Base-by-base conservation (phyloP, 2,888 invertebrate species). In the Euzophera pinguis region DNA sequence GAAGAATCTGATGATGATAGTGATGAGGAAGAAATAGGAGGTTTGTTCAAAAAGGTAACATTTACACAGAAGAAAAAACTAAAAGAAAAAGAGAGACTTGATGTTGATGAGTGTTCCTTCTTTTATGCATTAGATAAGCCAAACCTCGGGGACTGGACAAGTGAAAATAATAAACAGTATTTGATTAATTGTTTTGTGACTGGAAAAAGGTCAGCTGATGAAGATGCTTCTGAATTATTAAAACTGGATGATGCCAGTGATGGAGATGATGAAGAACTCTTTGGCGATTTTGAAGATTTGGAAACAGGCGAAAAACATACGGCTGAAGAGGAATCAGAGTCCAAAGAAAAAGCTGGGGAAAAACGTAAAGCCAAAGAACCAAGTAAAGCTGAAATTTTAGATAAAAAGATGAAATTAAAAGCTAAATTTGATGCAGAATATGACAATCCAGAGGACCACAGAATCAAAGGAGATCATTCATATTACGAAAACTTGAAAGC, bases 381-480 rank as follows among this genome's bases (percentile, higher is more conserved):
- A 52, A 89, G 88, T 1, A 90, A 90, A 69, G 86, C 92, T 4
- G 93, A 94, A 64, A 91, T 93, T 29, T 88, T 93, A 37, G 92
- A 93, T 51, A 98, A 98, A 78, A 99, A 99, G 82, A 91, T 94
- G 55, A 96, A 97, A 75, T 83, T 99, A 9, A 99, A 99, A 83
- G 97, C 97, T 52, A 94, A 95, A 76, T 99, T 99, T 84, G 96
- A 99, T 87, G 91, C 95, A 0, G 97, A 98, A 67, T 99, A 99
- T 82, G 99, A 99, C 75, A 96, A 96, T 62, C 94, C 93, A 43
- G 93, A 92, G 63, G 94, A 94, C 54, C 91, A 92, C 60, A 91
- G 92, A 62, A 93, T 93, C 41, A 92, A 91, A 53, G 93, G 93
- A 14, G 93, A 93, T 55, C 93, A 94, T 63, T 93, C 93, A 22